Base-by-base conservation (phyloP, 2,888 invertebrate genomes). In the Rutpela maculata region DNA sequence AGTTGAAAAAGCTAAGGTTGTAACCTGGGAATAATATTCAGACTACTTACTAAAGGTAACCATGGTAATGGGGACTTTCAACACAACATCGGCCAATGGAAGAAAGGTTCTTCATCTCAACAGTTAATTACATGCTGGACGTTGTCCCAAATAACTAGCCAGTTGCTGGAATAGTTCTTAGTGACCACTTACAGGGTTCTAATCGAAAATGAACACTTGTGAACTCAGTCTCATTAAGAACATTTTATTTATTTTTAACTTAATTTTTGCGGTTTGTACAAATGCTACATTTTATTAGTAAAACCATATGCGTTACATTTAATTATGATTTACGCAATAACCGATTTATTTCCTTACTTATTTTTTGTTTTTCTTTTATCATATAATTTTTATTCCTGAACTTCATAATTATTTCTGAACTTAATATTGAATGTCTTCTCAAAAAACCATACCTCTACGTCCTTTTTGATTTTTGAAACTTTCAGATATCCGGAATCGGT, bases 211-310 rank as follows among this genome's bases (percentile, higher is more conserved):
- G 88, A 84, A 84, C 83, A 80, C 85, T 60, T 87, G 87, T 77
- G 94, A 95, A 84, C 93, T 95, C 93, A 92, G 91, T 88, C 92
- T 94, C 85, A 94, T 95, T 71, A 95, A 95, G 88, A 95, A 95
- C 86, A 92, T 95, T 91, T 90, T 95, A 81, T 91, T 95, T 84
- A 91, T 93, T 82, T 94, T 95, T 84, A 95, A 95, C 87, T 92
- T 95, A 18, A 92, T 95, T 88, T 95, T 95, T 89, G 93, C 94
- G 91, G 95, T 95, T 87, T 93, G 95, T 86, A 79, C 56, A 18
- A 56, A 17, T 18, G 10, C 10, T 55, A 56, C 17, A 56, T 56
- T 18, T 18, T 56, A 6, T 10, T 31, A 6, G n/a, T 68, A 59
- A 59, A 11, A 6, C 9, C 31, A 35, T 35, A 9, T 35, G 31